Base-by-base conservation (phyloP, 2,888 invertebrate species). In the Habroteleia sp. region DNA sequence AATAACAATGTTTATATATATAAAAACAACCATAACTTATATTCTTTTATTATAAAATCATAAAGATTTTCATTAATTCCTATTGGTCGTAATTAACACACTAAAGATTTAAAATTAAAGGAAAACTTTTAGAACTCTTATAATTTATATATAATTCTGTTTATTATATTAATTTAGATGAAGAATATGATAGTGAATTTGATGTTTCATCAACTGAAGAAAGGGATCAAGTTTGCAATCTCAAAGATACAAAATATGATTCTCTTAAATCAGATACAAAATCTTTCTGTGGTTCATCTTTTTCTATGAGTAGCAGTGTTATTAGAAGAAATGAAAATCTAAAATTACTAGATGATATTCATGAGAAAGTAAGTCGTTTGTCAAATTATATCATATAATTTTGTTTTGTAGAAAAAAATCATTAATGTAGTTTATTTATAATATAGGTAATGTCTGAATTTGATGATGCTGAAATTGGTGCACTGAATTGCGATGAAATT, bases 261-360 rank as follows among this genome's bases (percentile, higher is more conserved):
- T 90, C 91, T 77, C 86, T 82, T 62, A 91, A 93, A 37, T 94
- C 94, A 79, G 96, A 97, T 87, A 94, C 94, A 0, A 95, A 94
- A 85, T 95, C 97, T 0, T 91, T 94, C 4, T 97, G 97, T 89
- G 44, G 50, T 4, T 97, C 98, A 0, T 94, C 95, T 81, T 98
- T 97, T 89, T 97, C 97, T 0, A 94, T 98, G 94, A 94, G 95
- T 0, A 97, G 97, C 17, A 97, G 97, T 78, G 95, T 97, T 0
- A 95, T 98, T 14, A 90, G 92, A 8, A 91, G 98, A 54, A 97
- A 96, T 88, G 92, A 96, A 52, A 95, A 96, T 4, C 90, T 98
- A 0, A 91, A 93, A 0, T 86, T 96, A 8, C 89, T 98, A 0
- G 98, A 98, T 89, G 93, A 95, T 80, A 91, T 94, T 79, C 98